phyloP scores from a whole-genome alignment of 2,888 invertebrate species.

The Timandra comae region DNA sequence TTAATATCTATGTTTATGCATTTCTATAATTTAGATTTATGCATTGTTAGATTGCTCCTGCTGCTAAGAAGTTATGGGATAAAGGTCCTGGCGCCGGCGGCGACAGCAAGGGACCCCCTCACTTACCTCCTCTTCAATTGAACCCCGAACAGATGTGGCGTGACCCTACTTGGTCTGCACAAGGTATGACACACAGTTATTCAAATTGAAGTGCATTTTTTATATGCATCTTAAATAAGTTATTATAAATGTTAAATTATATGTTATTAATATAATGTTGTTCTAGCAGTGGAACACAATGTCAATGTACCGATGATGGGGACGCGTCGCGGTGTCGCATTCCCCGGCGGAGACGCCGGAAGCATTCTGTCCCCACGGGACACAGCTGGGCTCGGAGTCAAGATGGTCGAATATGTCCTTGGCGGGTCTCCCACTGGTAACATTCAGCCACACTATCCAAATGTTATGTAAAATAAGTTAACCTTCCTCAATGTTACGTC shows the following conservation, averaged over 20 bases:
- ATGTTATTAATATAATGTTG: slow-evolving; percentile 4
- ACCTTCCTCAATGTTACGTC: too few species aligned
- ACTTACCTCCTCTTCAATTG: slow-evolving; percentile 84
- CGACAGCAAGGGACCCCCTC: slow-evolving; percentile 85
- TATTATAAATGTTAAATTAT: too few species aligned
- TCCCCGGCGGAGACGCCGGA: slow-evolving; percentile 79
- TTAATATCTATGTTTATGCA: too few species aligned
- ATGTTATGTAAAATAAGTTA: too few species aligned
- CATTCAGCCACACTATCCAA: too few species aligned
- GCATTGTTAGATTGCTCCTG: slow-evolving; percentile 88
- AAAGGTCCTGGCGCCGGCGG: slow-evolving; percentile 82
- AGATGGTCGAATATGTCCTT: slow-evolving; percentile 99
- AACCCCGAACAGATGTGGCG: slow-evolving; percentile 90
- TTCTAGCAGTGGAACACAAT: slow-evolving; percentile 63
- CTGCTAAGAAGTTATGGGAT: slow-evolving; percentile 95
- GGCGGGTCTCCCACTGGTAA: slow-evolving; percentile 89
- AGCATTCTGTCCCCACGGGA: slow-evolving; percentile 87
- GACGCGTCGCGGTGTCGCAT: slow-evolving; percentile 82
- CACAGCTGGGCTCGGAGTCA: slow-evolving; percentile 94
- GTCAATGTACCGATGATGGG: slow-evolving; percentile 79
- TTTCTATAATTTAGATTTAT: too few species aligned
- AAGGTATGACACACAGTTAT: too few species aligned
- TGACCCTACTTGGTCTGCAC: slow-evolving; percentile 95
- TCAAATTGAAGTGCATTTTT: too few species aligned
- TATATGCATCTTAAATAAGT: too few species aligned